phyloP scores from a whole-genome alignment of 2,113 vertebrate species.

The Rhinolophus ferrumequinum region DNA sequence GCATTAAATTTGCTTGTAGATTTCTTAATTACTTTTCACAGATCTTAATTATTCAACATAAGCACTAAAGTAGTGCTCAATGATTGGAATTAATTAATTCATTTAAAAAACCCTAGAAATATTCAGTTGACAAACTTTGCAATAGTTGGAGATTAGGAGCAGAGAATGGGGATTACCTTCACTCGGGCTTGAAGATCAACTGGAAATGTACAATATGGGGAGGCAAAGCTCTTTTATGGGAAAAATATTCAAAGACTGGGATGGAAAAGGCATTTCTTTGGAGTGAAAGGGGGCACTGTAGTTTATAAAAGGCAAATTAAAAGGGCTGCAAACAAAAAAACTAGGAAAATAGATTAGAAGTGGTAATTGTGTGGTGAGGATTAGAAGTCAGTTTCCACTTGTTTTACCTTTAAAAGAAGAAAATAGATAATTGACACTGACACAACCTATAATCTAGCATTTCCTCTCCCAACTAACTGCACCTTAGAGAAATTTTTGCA shows the following conservation, averaged over 20 bases:
- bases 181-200: neutral
- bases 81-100: neutral
- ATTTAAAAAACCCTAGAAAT: neutral
- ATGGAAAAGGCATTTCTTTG: neutral
- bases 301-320: slow-evolving; percentile 12
- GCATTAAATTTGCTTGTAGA: neutral
- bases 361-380: neutral
- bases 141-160: neutral
- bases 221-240: neutral
- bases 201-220: neutral
- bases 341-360: neutral
- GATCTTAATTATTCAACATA: slow-evolving; percentile 23
- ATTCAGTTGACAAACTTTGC: neutral
- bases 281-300: neutral
- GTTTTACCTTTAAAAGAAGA: neutral
- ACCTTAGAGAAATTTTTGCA: neutral
- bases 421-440: neutral
- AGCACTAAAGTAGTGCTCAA: neutral
- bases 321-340: neutral
- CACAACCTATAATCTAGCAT: neutral
- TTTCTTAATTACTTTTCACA: slow-evolving; percentile 5
- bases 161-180: neutral
- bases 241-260: neutral
- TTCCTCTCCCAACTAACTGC: neutral
- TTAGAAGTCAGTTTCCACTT: neutral